Conservation (phyloP, 23 tunicate genomes). For the Trididemnum miniatum region DNA sequence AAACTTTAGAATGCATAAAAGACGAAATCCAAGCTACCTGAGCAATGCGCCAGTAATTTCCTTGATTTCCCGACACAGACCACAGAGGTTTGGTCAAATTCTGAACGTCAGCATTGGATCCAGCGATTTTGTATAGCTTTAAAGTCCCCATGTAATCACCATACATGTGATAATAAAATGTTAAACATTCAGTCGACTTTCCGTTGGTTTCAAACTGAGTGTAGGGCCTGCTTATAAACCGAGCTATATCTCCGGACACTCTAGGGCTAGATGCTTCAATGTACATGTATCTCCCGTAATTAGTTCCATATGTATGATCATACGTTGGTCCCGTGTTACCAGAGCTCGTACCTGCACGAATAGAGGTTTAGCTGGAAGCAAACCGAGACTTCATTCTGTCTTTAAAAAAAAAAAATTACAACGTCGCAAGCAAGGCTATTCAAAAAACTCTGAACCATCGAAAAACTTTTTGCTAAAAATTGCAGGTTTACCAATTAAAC, state of each 20-base stretch:
- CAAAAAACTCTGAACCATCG: no score
- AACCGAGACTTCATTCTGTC: no score
- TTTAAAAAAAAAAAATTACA: no score
- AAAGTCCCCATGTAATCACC: slow-evolving; percentile 74
- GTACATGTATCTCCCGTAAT: slow-evolving; percentile 94
- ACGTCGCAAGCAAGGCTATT: no score
- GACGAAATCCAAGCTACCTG: no score
- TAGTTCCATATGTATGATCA: slow-evolving; percentile 93
- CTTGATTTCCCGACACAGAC: slow-evolving; percentile 69
- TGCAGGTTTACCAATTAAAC: no score
- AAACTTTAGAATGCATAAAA: no score
- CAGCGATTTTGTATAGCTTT: slow-evolving; percentile 47
- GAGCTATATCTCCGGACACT: slow-evolving; percentile 58
- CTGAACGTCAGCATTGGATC: slow-evolving; percentile 22
- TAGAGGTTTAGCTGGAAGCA: no score
- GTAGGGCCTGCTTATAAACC: slow-evolving; percentile 74
- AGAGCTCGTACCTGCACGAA: slow-evolving; percentile 59
- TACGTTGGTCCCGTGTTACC: slow-evolving; percentile 83
- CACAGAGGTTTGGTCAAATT: slow-evolving; percentile 48
- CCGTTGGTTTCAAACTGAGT: slow-evolving; percentile 52
- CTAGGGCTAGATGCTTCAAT: slow-evolving; percentile 74
- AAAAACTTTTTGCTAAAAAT: no score
- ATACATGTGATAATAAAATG: slow-evolving; percentile 92
- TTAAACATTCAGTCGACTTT: slow-evolving; percentile 67
- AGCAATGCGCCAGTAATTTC: slow-evolving; percentile 93